Conservation (phyloP, 2,113 vertebrate species). For the Poecilia latipinna region DNA sequence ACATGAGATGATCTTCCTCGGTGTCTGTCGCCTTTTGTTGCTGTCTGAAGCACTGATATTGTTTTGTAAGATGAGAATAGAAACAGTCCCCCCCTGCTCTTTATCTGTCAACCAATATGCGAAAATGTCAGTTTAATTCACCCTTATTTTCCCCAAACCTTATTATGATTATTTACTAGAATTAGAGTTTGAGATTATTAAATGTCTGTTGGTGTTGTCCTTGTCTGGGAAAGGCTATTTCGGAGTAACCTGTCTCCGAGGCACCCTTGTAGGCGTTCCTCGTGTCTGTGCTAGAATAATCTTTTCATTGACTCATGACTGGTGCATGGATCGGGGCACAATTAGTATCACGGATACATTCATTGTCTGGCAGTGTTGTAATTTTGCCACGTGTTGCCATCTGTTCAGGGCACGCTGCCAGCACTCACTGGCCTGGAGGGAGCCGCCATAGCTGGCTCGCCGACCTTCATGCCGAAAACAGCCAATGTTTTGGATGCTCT, state of each 20-base stretch:
- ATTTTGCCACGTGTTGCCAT: conserved; percentile 77
- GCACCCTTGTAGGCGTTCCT: conserved; percentile 28
- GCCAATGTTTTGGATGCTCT: conserved; percentile 52
- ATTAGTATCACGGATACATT: conserved; percentile 47
- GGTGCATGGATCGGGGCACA: conserved; percentile 18
- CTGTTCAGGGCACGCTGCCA: conserved; percentile 65
- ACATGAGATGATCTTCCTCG: conserved; percentile 31
- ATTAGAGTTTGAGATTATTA: not conserved
- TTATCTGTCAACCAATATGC: not conserved
- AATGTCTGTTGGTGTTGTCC: not conserved
- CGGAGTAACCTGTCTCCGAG: not conserved
- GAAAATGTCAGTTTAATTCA: not conserved
- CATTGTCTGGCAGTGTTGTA: conserved; percentile 50
- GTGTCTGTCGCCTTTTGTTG: conserved; percentile 39
- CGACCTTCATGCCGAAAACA: conserved; percentile 58
- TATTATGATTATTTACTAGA: not conserved
- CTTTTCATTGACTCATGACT: conserved; percentile 34
- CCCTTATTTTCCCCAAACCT: not conserved
- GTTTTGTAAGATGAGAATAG: conserved; percentile 4
- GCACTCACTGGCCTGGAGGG: conserved; percentile 27
- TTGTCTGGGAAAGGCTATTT: not conserved
- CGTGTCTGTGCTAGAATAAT: conserved; percentile 9
- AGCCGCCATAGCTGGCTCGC: conserved; percentile 29
- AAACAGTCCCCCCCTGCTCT: not conserved
- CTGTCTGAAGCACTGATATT: conserved; percentile 21